Conservation (phyloP, 2,113 vertebrate genomes). For the Zootoca vivipara region DNA sequence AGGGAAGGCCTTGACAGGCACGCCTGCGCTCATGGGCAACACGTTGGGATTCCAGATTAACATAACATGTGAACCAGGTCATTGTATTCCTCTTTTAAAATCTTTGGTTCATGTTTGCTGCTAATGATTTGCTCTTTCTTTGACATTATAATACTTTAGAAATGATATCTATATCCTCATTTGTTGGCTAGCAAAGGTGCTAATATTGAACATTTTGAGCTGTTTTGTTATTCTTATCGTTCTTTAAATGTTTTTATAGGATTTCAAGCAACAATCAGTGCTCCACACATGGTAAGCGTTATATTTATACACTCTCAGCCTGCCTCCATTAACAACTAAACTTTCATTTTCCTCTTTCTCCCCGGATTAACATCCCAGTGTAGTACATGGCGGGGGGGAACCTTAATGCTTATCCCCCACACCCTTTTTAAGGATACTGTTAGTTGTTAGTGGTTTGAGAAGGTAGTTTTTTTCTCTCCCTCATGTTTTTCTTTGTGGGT, state of each 20-base stretch:
- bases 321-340: neutral
- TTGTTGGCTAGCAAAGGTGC: neutral
- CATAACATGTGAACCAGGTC: too few relatives aligned
- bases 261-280: slow-evolving; percentile 99
- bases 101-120: neutral
- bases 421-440: too few relatives aligned
- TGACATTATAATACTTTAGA: neutral
- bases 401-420: neutral
- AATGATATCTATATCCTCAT: neutral
- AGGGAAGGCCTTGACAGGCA: too few relatives aligned
- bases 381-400: neutral
- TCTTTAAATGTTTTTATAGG: slow-evolving; percentile 79
- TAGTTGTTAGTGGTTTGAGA: neutral
- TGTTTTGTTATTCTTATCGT: neutral
- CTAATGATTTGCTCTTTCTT: neutral
- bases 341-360: neutral
- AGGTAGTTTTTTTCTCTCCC: neutral
- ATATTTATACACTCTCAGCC: neutral
- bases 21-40: too few relatives aligned
- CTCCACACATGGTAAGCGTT: slow-evolving; percentile 95
- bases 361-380: too few relatives aligned
- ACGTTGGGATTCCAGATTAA: too few relatives aligned
- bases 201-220: neutral
- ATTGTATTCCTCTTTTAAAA: neutral
- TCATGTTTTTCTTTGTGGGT: neutral